A percentile compares a stretch with the other conserved stretches of the same genome.
These are phyloP conservation scores for Aphidoletes aphidimyza DNA, from an alignment of 2,888 invertebrate genomes.

Conservation along the genomic window DNA sequence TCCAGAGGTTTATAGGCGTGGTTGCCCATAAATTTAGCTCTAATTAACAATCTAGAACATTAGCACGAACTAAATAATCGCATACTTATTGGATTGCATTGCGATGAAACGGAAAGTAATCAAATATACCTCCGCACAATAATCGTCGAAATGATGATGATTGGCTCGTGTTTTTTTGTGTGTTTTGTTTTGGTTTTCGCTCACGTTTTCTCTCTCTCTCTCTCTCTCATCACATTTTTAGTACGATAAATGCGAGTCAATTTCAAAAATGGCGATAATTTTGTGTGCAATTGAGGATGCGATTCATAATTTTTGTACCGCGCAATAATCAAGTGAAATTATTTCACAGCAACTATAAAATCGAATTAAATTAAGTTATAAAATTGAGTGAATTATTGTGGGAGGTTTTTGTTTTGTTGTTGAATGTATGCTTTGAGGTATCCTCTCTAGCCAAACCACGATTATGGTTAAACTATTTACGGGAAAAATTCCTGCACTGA, in stretches of 20 bases:
- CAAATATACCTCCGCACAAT: not conserved
- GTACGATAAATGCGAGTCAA: constrained; percentile 6
- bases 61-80: constrained; percentile 30
- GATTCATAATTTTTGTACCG: constrained; percentile 12
- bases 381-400: constrained; percentile 26
- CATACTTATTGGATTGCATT: not conserved
- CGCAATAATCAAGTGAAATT: constrained; percentile 22
- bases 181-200: not conserved
- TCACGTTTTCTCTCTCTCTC: not conserved
- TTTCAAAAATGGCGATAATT: constrained; percentile 22
- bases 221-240: not conserved
- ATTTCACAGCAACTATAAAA: constrained; percentile 45
- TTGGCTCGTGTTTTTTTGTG: not conserved
- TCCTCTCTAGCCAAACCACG: too few species aligned
- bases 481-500: not conserved
- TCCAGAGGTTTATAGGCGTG: constrained; percentile 17
- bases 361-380: constrained; percentile 53
- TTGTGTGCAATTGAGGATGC: constrained; percentile 25
- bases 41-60: constrained; percentile 44
- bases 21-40: not conserved
- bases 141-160: constrained; percentile 41
- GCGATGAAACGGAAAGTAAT: constrained; percentile 41
- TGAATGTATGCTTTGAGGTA: too few species aligned
- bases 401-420: not conserved
- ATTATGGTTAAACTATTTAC: too few species aligned